Base-by-base conservation (phyloP, 2,113 vertebrate genomes). In the Todiramphus saurophagus region DNA sequence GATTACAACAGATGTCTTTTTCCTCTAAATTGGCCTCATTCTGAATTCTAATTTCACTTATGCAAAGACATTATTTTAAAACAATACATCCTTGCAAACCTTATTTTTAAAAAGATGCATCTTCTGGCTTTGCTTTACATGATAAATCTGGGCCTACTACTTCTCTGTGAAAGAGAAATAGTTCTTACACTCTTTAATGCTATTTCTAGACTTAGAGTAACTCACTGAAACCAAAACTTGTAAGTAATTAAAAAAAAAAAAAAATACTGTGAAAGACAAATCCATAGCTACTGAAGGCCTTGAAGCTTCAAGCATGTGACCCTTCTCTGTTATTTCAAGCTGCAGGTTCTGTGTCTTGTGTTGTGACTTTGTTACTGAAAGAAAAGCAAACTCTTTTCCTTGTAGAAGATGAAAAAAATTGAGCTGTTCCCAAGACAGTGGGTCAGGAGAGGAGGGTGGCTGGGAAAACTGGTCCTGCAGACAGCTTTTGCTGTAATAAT, bases 41-140 rank as follows among this genome's bases (percentile, higher is more conserved):
- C 35, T 23, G 59, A 87, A 66, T 79, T 73, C 18, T 62, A 3
- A 50, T 60, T 78, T 80, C 14, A 75, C 14, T 62, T 75, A 33
- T 8, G 77, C 15, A 78, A 59, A 63, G n/a, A 6, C 6, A 30
- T 4, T 74, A 23, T 85, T 89, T 56, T 4, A 7, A 91, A 79
- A 77, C 53, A 77, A 51, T 11, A 17, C 4, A 1, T 59, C 91
- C 3, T 72, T 77, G 20, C 7, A 69, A 83, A 35, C 6, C 0
- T 0, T 58, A 8, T 24, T 78, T 64, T 82, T 41, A 35, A 51
- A 46, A 60, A 20, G 10, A 0, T 46, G 3, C 1, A 2, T 33
- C 17, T 72, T 68, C 28, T 82, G 18, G 17, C 74, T 87, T 67
- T 79, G 31, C 11, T 39, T 79, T 82, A 15, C 1, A 0, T 79